A percentile compares a stretch with the other conserved stretches of the same genome.
Evolutionary conservation across 2,797 vertebrate genomes (phyloP).

Genomic region (Cirrhinus mrigala): DNA sequence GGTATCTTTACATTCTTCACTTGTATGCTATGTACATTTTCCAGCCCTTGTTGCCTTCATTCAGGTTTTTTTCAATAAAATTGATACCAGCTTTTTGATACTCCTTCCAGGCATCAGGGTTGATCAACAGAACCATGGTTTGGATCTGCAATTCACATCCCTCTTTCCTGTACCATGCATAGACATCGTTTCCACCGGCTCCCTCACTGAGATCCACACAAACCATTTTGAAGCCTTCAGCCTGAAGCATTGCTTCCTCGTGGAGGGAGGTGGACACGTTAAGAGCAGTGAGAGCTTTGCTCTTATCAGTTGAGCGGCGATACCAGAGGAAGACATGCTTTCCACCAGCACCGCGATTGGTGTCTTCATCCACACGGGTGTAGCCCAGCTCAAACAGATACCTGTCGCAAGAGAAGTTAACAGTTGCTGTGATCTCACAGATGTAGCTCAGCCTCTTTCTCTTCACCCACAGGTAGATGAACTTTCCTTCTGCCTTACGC

Average conservation of each 20-base stretch:
- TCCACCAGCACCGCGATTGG: slow-evolving; percentile 7
- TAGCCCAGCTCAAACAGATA: slow-evolving; percentile 13
- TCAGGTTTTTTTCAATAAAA: slow-evolving; percentile 17
- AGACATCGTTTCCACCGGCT: background rate
- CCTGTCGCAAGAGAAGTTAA: background rate
- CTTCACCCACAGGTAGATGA: slow-evolving; percentile 35
- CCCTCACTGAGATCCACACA: slow-evolving; percentile 27
- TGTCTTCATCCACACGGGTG: slow-evolving; percentile 34
- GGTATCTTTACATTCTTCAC: too few relatives aligned
- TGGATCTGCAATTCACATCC: background rate
- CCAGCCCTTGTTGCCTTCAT: slow-evolving; percentile 1
- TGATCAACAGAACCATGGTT: slow-evolving; percentile 18
- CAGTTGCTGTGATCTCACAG: background rate
- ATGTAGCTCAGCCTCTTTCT: slow-evolving; percentile 18
- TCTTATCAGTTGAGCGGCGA: background rate
- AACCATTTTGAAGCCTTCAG: background rate
- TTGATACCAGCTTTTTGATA: slow-evolving; percentile 24
- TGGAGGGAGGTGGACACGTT: background rate
- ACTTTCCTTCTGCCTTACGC: background rate
- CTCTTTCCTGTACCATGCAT: background rate
- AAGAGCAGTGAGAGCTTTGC: slow-evolving; percentile 1
- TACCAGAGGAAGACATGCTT: slow-evolving; percentile 27
- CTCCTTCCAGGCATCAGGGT: background rate
- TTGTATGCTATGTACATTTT: slow-evolving; percentile 3
- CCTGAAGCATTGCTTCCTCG: background rate